A percentile compares a stretch with the other conserved stretches of the same genome.
Evolutionary conservation across 64 coral and sea anemone genomes (phyloP).

Genomic region (Orbicella faveolata): DNA sequence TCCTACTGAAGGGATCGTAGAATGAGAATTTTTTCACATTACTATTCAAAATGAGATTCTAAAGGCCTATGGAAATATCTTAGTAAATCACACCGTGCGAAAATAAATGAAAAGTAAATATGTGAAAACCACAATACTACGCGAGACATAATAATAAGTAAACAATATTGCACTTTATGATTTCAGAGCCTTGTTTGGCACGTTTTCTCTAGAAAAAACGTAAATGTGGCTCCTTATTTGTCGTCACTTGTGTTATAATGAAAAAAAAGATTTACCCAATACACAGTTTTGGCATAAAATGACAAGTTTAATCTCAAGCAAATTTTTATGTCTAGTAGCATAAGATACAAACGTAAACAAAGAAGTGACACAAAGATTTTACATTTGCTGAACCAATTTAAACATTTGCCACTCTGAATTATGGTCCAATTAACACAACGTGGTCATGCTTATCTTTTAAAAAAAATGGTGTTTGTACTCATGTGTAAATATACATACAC

Average conservation of each 20-base stretch:
- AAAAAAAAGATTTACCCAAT: neutral
- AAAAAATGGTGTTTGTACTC: neutral
- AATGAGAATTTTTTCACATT: neutral
- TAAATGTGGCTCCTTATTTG: neutral
- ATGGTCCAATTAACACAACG: neutral
- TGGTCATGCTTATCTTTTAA: neutral
- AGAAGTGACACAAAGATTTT: neutral
- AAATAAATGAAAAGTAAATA: slow-evolving; percentile 38
- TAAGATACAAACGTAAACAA: too few relatives aligned
- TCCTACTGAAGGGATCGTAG: neutral
- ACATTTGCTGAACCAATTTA: neutral
- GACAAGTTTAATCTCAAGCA: neutral
- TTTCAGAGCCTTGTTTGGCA: neutral
- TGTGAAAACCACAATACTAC: neutral
- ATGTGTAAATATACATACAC: neutral
- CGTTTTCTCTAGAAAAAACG: neutral
- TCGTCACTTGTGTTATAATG: neutral
- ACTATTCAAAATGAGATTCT: neutral
- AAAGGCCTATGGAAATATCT: neutral
- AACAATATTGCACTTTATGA: neutral
- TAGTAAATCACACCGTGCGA: neutral
- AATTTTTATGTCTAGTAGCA: neutral
- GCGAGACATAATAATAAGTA: slow-evolving; percentile 21
- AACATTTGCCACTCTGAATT: neutral
- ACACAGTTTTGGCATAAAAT: neutral